A percentile compares a stretch with the other conserved stretches of the same genome.
These are phyloP conservation scores for Grapholita molesta DNA, from an alignment of 1,140 invertebrate species.

Conservation along the genomic window DNA sequence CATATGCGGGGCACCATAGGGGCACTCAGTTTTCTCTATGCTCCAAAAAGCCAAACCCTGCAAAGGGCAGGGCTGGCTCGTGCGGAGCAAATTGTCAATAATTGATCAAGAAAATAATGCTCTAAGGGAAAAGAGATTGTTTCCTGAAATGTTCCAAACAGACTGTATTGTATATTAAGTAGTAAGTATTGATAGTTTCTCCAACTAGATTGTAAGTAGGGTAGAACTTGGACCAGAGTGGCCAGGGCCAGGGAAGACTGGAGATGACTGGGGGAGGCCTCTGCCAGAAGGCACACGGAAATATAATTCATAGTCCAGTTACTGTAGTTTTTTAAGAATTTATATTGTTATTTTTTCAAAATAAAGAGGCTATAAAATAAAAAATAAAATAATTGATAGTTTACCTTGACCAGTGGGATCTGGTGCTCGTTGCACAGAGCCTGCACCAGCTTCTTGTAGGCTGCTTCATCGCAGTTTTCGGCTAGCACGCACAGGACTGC, in stretches of 20 bases:
- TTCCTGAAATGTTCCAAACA: no score
- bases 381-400: background rate
- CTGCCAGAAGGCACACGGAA: no score
- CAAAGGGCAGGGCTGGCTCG: conserved; percentile 47
- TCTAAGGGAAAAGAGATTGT: no score
- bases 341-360: background rate
- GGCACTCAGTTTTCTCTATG: conserved; percentile 58
- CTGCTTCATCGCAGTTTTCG: conserved; percentile 98
- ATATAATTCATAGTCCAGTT: no score
- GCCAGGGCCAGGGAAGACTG: no score
- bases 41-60: conserved; percentile 45
- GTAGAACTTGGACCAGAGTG: no score
- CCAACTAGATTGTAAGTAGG: no score
- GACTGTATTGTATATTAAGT: no score
- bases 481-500: conserved; percentile 97
- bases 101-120: background rate
- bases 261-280: no score
- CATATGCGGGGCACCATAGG: conserved; percentile 68
- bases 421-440: conserved; percentile 98
- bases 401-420: conserved; percentile 94
- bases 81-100: conserved; percentile 46
- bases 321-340: no score
- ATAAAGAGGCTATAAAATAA: background rate
- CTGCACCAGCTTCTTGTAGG: conserved; percentile 98
- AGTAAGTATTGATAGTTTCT: no score